Evolutionary conservation across 2,797 vertebrate species (phyloP), one percentile per base, ranked within the genome.

Genomic region (Sebastes aleutianus): DNA sequence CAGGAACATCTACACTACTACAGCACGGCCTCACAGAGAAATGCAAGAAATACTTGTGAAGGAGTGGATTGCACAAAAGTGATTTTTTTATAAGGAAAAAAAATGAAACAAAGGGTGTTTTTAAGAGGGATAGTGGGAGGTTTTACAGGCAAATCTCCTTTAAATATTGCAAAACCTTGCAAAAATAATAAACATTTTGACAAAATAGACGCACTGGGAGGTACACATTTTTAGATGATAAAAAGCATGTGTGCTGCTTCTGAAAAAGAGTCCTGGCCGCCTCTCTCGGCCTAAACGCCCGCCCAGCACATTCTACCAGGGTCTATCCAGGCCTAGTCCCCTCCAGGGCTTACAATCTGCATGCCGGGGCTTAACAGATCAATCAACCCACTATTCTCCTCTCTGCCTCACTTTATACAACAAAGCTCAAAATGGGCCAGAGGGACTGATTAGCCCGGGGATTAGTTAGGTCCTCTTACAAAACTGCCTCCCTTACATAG

Each of bases 331-430:
- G 62, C 58, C 62, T 32, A 32, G 29, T 67, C 76, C 86, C 81
- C 86, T 77, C 13, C 76, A 70, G 85, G 79, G 76, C 83, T 32
- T 76, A 82, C 62, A 76, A 64, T 78, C 67, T 80, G 75, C 85
- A 90, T 89, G 86, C 76, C 90, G 80, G 64, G 43, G 82, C 79
- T 91, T 81, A 86, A 86, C 84, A 90, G 89, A 93, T 91, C 88
- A 92, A 91, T 91, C 91, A 85, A 76, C 50, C 70, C 76, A 78
- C 88, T 80, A 88, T 85, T 89, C 85, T 88, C 70, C 72, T 74
- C 79, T 87, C 65, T 74, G 70, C 66, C 75, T 86, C 86, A 82
- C 84, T 86, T 76, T 76, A 87, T 78, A 80, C 84, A 83, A 80
- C 85, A 84, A 62, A 86, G 74, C 86, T 86, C 56, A 85, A 89